Evolutionary conservation across 2,888 invertebrate species (phyloP).

Genomic region (Ophioninae sp.): DNA sequence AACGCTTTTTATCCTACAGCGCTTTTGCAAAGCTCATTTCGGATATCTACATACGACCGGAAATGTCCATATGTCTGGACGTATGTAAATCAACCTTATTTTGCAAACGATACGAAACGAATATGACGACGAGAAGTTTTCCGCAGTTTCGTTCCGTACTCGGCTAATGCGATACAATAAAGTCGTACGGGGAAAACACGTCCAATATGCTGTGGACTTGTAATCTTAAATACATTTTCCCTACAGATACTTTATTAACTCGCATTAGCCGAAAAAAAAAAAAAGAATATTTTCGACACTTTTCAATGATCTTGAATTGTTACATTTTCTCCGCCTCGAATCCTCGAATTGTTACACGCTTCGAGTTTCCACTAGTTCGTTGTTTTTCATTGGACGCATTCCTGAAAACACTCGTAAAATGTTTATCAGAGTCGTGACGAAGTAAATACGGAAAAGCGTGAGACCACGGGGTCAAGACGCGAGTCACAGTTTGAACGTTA

Average conservation of each 20-base stretch:
- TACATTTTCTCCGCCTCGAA: background rate
- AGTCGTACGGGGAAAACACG: no score
- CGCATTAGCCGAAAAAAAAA: background rate
- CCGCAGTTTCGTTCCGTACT: background rate
- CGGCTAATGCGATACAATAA: background rate
- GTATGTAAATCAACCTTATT: no score
- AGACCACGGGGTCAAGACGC: constrained; percentile 45
- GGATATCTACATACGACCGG: background rate
- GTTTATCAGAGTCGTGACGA: constrained; percentile 15
- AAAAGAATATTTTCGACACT: background rate
- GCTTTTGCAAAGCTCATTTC: background rate
- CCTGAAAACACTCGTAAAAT: constrained; percentile 1
- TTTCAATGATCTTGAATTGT: background rate
- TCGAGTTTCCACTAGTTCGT: background rate
- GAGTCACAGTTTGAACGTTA: constrained; percentile 46
- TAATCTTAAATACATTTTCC: no score
- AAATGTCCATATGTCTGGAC: background rate
- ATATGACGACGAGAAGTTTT: no score
- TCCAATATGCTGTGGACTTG: no score
- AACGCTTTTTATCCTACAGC: background rate
- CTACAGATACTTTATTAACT: background rate
- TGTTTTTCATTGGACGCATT: background rate
- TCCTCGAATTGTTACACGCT: background rate
- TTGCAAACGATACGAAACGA: background rate
- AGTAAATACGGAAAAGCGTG: background rate